Base-by-base conservation (phyloP, 2,113 vertebrate genomes). In the Eleginops maclovinus region DNA sequence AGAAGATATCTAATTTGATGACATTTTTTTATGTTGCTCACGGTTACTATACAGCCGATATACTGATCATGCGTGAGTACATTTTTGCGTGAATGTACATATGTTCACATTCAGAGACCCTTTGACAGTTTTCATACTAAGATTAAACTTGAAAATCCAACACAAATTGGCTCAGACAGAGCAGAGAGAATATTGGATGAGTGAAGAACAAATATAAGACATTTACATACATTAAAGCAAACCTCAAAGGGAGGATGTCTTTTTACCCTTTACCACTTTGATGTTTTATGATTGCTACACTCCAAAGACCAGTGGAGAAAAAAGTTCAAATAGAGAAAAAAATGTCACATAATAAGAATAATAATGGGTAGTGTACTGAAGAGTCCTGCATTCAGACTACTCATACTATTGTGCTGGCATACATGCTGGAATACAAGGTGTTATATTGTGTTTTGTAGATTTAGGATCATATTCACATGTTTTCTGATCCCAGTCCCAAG, bases 231-330 rank as follows among this genome's bases (percentile, higher is more conserved):
- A 55, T 47, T 31, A 17, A 17, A 61, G 8, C 13, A 54, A 1
- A 79, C 72, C 62, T 82, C 75, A 79, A 79, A 86, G 67, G 61
- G 3, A 50, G 9, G 2, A 51, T 17, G 31, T 59, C 51, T 65
- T 44, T 41, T 47, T 9, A 4, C 61, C 66, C 62, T 44, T 70
- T 36, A 60, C 28, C 43, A 40, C 75, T 82, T 76, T 86, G 70
- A 84, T 79, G 74, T 83, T 61, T 66, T 15, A 67, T 47, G 51
- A 75, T 77, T 54, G 50, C 53, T 43, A n/a, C 5, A 64, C 62
- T 64, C 64, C 67, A 70, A 56, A 81, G 24, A 15, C 9, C 26
- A 53, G 28, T 7, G 13, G 11, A 36, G 17, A 51, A 22, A 22
- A 69, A 41, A 53, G 28, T 10, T 31, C 10, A 28, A 15, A 40